These are phyloP conservation scores for Caenorhabditis sp. DNA, from an alignment of 2,888 invertebrate genomes.

Conservation along the genomic window DNA sequence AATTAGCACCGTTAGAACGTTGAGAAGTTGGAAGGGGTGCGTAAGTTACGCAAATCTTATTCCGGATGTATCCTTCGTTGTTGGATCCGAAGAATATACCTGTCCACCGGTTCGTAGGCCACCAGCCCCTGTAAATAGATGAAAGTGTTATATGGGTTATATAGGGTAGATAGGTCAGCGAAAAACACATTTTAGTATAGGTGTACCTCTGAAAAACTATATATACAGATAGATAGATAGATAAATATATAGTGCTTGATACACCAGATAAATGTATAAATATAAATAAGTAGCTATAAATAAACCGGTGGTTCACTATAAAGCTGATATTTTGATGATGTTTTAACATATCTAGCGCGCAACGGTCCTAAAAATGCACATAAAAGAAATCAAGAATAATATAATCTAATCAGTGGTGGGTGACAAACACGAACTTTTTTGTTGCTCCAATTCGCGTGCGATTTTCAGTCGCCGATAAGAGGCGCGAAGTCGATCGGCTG, in stretches of 20 bases:
- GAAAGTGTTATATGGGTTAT: no score
- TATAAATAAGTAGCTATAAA: conserved; percentile 3
- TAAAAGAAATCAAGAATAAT: conserved; percentile 2
- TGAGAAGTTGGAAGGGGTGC: background rate
- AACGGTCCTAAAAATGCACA: conserved; percentile 4
- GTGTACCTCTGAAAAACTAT: background rate
- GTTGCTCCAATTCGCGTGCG: conserved; percentile 67
- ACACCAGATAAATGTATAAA: conserved; percentile 11
- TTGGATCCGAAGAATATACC: conserved; percentile 63
- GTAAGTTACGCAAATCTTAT: conserved; percentile 53
- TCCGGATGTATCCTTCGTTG: conserved; percentile 64
- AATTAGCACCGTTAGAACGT: background rate
- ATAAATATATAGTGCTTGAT: conserved; percentile 8
- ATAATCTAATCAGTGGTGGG: conserved; percentile 1
- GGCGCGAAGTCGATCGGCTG: conserved; percentile 68
- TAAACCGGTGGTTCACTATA: conserved; percentile 6
- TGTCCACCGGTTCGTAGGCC: conserved; percentile 68
- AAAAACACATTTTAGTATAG: background rate
- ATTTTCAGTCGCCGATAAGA: conserved; percentile 66
- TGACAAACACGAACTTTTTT: conserved; percentile 61
- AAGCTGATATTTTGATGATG: background rate
- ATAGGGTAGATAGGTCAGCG: no score
- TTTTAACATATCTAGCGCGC: conserved; percentile 18
- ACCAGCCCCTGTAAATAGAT: conserved; percentile 69
- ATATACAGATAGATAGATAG: conserved; percentile 12